phyloP scores from a whole-genome alignment of 2,113 vertebrate species.

The Paramisgurnus dabryanus region DNA sequence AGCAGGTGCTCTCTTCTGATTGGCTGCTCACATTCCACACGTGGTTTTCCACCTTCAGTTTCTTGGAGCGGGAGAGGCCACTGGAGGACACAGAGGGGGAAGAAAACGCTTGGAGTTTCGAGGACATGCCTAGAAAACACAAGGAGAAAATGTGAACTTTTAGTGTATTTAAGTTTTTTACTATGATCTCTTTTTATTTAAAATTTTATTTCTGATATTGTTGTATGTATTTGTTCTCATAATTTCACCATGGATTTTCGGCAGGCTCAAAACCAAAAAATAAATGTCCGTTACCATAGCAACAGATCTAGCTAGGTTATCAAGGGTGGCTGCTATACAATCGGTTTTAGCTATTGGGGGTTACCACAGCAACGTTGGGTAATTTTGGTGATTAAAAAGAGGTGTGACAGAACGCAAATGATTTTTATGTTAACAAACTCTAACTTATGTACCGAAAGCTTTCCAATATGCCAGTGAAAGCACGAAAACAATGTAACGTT shows the following conservation, averaged over 20 bases:
- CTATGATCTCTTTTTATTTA: too few relatives aligned
- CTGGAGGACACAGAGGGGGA: slow-evolving; percentile 96
- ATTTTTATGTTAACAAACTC: not conserved
- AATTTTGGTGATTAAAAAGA: not conserved
- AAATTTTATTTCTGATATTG: too few relatives aligned
- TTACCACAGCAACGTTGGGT: slow-evolving; percentile 6
- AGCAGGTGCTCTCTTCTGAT: slow-evolving; percentile 84
- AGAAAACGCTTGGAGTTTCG: slow-evolving; percentile 95
- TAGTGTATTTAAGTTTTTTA: too few relatives aligned
- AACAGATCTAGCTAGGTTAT: not conserved
- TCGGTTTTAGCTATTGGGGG: not conserved
- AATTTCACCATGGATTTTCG: too few relatives aligned
- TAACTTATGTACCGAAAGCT: not conserved
- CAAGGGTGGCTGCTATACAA: slow-evolving; percentile 6
- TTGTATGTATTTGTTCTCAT: too few relatives aligned
- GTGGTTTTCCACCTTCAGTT: slow-evolving; percentile 94
- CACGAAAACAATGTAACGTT: too few relatives aligned
- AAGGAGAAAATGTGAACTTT: not conserved
- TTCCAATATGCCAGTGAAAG: not conserved
- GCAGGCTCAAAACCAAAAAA: not conserved
- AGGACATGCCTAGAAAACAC: slow-evolving; percentile 85
- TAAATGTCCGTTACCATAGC: not conserved
- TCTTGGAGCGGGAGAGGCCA: slow-evolving; percentile 94
- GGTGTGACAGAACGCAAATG: not conserved
- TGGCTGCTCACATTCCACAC: slow-evolving; percentile 90